Evolutionary conservation across 2,888 invertebrate species (phyloP), one percentile per base, ranked within the genome.

Genomic region (Drepana falcataria): DNA sequence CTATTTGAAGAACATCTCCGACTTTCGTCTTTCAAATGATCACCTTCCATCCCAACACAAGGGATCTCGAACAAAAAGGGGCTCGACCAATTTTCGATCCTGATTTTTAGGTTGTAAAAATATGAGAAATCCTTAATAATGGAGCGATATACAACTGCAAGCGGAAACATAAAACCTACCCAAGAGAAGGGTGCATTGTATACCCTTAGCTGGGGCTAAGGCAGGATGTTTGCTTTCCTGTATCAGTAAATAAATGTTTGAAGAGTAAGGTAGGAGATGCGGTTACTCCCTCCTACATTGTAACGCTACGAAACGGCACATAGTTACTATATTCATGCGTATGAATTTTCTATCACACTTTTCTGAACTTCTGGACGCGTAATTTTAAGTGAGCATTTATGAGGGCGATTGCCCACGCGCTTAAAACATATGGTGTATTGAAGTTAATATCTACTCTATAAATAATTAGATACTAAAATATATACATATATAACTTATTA

Each of bases 81-180:
- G 71, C 66, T 74, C 68, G 2, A 44, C 44, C 66, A 64, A 68
- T 71, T 71, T 72, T 73, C 73, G 75, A 77, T 81, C 75, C 75
- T 81, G 82, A 85, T 83, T 83, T 83, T 84, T 78, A 81, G 64
- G 83, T 80, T 86, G 85, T 87, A 87, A 87, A 87, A 87, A 85
- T 85, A 87, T 87, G 77, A 85, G 80, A 71, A 76, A 73, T 75
- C 76, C 74, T 67, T 75, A 69, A 70, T 77, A 79, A 79, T 83
- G 78, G 79, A 81, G 65, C 79, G 77, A 81, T 84, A 82, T 83
- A 84, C 83, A 81, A 82, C 82, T 81, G 79, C 73, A 75, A 71
- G 69, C 74, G 86, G 86, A 85, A 79, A 81, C 79, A 86, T 89
- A 88, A 88, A 81, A 44, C 9, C 9, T 9, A 1, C 3, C 9